Conservation (phyloP, 1,140 invertebrate genomes). For the Micrasema minimum region DNA sequence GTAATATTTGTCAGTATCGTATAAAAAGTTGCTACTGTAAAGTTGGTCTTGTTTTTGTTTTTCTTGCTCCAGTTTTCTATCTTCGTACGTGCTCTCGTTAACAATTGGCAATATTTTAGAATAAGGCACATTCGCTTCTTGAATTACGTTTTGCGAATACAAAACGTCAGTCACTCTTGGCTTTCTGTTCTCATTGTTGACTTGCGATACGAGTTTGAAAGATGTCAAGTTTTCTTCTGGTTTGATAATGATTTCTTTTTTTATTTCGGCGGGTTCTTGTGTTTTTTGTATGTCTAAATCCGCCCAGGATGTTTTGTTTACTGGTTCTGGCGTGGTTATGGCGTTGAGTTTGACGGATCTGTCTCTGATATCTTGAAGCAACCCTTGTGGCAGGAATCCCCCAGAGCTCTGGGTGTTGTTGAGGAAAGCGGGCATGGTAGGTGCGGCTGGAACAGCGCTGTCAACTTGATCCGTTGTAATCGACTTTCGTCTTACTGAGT, state of each 20-base stretch:
- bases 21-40: constrained; percentile 67
- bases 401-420: constrained; percentile 35
- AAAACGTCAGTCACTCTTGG: constrained; percentile 56
- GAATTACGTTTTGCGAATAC: constrained; percentile 25
- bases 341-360: constrained; percentile 65
- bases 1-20: constrained; percentile 81
- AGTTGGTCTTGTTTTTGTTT: constrained; percentile 66
- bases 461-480: not conserved
- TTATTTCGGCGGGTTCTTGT: constrained; percentile 5
- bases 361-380: constrained; percentile 72
- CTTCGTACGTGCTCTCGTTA: constrained; percentile 76
- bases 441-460: constrained; percentile 35
- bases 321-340: constrained; percentile 43
- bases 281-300: constrained; percentile 37
- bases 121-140: constrained; percentile 55
- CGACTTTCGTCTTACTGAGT: constrained; percentile 12
- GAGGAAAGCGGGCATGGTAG: constrained; percentile 45
- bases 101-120: constrained; percentile 62
- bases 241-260: constrained; percentile 44
- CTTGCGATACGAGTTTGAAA: constrained; percentile 65
- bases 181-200: constrained; percentile 59
- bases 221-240: constrained; percentile 60
- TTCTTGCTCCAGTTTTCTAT: constrained; percentile 68
- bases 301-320: constrained; percentile 48
- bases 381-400: constrained; percentile 68